phyloP scores from a whole-genome alignment of 2,113 vertebrate genomes.

The Holacanthus passer region DNA sequence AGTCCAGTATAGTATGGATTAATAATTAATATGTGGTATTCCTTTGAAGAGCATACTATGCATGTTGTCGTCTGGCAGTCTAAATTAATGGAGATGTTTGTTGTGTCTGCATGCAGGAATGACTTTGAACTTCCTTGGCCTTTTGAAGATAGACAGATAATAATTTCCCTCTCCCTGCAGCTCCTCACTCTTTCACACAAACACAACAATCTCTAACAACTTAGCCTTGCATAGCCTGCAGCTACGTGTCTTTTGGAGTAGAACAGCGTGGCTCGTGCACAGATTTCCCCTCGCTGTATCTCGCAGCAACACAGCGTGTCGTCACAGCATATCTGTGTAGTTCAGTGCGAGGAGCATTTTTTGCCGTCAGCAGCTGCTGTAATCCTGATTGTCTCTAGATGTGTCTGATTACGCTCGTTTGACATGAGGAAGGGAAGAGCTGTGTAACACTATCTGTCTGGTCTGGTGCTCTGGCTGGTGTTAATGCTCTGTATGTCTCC shows the following conservation, averaged over 20 bases:
- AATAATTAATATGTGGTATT: conserved; percentile 56
- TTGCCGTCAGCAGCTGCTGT: conserved; percentile 23
- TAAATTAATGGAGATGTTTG: conserved; percentile 60
- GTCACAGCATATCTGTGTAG: not conserved
- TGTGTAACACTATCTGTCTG: conserved; percentile 62
- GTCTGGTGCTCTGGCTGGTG: conserved; percentile 45
- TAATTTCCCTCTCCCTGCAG: conserved; percentile 24
- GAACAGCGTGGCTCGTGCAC: not conserved
- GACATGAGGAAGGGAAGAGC: conserved; percentile 30
- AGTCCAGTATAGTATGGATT: conserved; percentile 26
- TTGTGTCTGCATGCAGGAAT: conserved; percentile 36
- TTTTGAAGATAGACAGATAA: conserved; percentile 57
- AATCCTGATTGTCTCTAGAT: conserved; percentile 41
- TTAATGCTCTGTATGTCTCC: conserved; percentile 40
- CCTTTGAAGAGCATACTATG: conserved; percentile 52
- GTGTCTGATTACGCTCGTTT: conserved; percentile 44
- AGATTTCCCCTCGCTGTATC: conserved; percentile 37
- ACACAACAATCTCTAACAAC: conserved; percentile 30
- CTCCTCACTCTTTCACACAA: not conserved
- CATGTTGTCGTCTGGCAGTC: conserved; percentile 40
- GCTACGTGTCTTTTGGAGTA: conserved; percentile 53
- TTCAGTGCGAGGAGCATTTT: conserved; percentile 1
- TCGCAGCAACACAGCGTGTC: not conserved
- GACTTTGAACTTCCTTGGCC: conserved; percentile 49
- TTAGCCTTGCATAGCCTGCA: conserved; percentile 38